Evolutionary conservation across 2,113 vertebrate species (phyloP), one percentile per base, ranked within the genome.

Genomic region (Odontophorus gujanensis): DNA sequence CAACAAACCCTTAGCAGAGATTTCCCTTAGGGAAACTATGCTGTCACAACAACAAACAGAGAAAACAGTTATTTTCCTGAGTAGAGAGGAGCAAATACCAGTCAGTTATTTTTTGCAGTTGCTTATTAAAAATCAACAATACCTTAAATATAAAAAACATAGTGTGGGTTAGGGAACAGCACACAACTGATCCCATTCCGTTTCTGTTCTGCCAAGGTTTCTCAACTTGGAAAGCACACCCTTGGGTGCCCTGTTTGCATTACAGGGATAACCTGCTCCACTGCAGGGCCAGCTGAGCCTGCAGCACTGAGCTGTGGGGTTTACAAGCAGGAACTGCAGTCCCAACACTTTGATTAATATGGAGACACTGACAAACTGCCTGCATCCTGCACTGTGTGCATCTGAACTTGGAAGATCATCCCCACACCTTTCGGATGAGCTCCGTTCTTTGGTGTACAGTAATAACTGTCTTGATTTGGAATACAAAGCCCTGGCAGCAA

Each of bases 331-430:
- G 34, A 14, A 43, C 14, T 13, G 45, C 21, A 42, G 40, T 4
- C 51, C 34, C 5, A 16, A 20, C 25, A 62, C 48, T 61, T 13
- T 19, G 38, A 45, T 4, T 19, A 42, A 50, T 7, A 19, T 14
- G 0, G n/a, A 53, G 36, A 14, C 28, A 16, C 73, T 30, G 63
- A 6, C 47, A 22, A 21, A 9, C n/a, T 62, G 62, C 28, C 74
- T 13, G 36, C 5, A 21, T 20, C 59, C 55, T 6, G 25, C 1
- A 4, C 38, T 20, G 34, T 14, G 0, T 0, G 18, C 21, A 2
- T 8, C 17, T 17, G 28, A n/a, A 22, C 34, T 59, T 6, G 53
- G 65, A 32, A 47, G 61, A 14, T 32, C 3, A 1, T 4, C 9
- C 13, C 48, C 40, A 19, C 34, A 7, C 34, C 63, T 34, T 11